Conservation (phyloP, 2,113 vertebrate species). For the Coturnix japonica region DNA sequence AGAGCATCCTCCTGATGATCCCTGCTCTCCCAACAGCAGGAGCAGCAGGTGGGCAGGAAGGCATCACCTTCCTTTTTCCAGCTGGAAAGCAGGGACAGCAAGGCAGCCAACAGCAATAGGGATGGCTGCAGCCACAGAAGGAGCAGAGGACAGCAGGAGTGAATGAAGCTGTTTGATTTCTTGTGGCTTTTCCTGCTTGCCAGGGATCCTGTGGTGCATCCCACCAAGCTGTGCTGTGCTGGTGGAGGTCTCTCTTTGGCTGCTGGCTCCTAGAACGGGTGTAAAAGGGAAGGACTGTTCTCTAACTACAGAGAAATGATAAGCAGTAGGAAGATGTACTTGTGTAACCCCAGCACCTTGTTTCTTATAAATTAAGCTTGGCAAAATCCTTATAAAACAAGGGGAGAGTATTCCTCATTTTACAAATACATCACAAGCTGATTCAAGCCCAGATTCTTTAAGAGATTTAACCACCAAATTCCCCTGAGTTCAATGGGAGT, state of each 20-base stretch:
- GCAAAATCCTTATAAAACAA: constrained; percentile 1
- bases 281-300: background rate
- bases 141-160: background rate
- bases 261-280: background rate
- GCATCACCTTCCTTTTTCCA: background rate
- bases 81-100: background rate
- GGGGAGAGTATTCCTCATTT: background rate
- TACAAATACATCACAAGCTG: background rate
- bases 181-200: background rate
- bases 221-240: background rate
- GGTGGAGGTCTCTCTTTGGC: rapidly evolving
- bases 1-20: background rate
- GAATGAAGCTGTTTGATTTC: background rate
- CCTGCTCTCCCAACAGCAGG: rapidly evolving
- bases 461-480: background rate
- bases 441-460: background rate
- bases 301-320: background rate
- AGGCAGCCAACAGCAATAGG: background rate
- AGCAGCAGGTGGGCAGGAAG: constrained; percentile 10
- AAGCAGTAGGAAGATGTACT: background rate
- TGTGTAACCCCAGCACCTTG: background rate
- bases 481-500: background rate
- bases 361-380: background rate
- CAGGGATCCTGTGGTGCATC: background rate
- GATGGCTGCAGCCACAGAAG: background rate